Evolutionary conservation across 2,888 invertebrate genomes (phyloP).

Genomic region (Ophion obscuratus): DNA sequence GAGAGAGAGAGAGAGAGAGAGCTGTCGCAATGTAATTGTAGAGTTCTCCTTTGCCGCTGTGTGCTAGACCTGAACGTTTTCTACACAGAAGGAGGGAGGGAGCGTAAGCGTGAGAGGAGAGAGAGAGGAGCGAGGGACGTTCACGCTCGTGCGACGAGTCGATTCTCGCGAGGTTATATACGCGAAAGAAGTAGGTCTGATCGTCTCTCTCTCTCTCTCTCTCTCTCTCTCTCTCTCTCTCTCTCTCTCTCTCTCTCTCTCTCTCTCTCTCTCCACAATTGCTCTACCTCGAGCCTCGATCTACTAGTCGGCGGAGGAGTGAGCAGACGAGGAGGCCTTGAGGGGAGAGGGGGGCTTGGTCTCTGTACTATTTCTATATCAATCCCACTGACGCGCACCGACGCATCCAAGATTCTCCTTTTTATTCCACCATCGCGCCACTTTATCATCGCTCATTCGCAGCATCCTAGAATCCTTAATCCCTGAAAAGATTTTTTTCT

Average conservation of each 20-base stretch:
- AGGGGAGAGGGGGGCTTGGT: conserved; percentile 1
- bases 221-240: conserved; percentile 48
- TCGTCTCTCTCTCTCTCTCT: conserved; percentile 16
- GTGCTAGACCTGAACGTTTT: conserved; percentile 47
- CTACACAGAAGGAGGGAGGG: conserved; percentile 23
- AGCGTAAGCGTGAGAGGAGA: not conserved
- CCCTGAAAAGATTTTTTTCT: not conserved
- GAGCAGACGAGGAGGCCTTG: not conserved
- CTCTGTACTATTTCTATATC: conserved; percentile 47
- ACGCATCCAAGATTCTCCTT: conserved; percentile 42
- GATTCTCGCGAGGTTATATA: conserved; percentile 66
- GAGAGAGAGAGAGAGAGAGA: conserved; percentile 52
- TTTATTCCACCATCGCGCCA: not conserved
- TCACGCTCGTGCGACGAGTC: conserved; percentile 62
- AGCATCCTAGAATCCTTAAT: not conserved
- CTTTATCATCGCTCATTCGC: not conserved
- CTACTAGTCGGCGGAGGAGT: conserved; percentile 7
- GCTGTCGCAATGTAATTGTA: conserved; percentile 67
- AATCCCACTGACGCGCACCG: conserved; percentile 55
- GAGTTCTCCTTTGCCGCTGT: conserved; percentile 56
- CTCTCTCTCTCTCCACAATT: conserved; percentile 50
- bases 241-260: conserved; percentile 29
- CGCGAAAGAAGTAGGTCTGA: conserved; percentile 66
- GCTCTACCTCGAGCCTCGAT: conserved; percentile 26
- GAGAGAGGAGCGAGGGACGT: conserved; percentile 27